Base-by-base conservation (phyloP, 1,140 invertebrate genomes). In the Limonius californicus region DNA sequence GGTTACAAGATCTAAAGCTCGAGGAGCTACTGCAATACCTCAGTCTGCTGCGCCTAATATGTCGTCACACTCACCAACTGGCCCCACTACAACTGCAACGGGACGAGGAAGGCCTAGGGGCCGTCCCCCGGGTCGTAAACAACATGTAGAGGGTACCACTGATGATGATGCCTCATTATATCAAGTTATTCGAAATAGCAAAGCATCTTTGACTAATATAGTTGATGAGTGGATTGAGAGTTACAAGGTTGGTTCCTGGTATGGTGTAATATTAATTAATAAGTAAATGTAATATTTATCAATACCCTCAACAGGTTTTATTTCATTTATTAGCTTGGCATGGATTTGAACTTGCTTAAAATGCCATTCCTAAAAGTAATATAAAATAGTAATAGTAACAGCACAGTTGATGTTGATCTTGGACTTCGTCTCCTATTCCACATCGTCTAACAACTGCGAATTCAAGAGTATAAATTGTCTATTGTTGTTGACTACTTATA, bases 211-310 rank as follows among this genome's bases (percentile, higher is more conserved):
- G 15, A 89, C 89, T 87, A 89, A 86, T 74, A 89, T 98, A 62
- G 94, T 99, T 11, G 97, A 99, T 80, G 95, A 98, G 71, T 99
- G 97, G 97, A 99, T 99, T 72, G 95, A 98, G 74, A 89, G 91
- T 42, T 99, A 99, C 76, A 98, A 99, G 77, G 83, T 83, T 57
- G 9, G 3, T 4, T 8, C n/a, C 7, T n/a, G n/a, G 32, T 35
- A 35, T n/a, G n/a, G 7, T 35, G n/a, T 35, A 8, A 8, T 35
- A 35, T 35, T 8, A 35, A n/a, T 35, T 35, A 35, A 35, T 35
- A 35, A 8, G 7, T 35, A 35, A 35, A n/a, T 8, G 32, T 8
- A n/a, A 35, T 35, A 35, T 35, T 35, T 35, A n/a, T 35, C 32
- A 35, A n/a, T n/a, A n/a, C n/a, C n/a, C n/a, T n/a, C n/a, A n/a